Evolutionary conservation across 2,113 vertebrate species (phyloP).

Genomic region (Strix aluco): DNA sequence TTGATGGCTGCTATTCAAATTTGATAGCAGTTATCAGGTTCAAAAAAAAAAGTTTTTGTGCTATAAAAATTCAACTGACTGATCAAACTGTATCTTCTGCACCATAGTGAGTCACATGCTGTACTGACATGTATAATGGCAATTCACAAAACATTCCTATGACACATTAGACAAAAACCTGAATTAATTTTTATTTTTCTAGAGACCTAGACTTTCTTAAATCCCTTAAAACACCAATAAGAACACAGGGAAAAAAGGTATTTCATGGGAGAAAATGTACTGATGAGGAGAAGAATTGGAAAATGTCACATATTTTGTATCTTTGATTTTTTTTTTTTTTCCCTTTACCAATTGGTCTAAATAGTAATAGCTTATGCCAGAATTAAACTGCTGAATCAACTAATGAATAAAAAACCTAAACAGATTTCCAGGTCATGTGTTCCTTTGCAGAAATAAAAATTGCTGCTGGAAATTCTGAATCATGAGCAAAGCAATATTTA

Average conservation of each 20-base stretch:
- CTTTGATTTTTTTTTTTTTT: not conserved
- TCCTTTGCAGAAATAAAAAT: not conserved
- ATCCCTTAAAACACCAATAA: not conserved
- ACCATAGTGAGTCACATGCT: constrained; percentile 21
- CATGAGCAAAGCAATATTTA: constrained; percentile 2
- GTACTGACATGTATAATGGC: not conserved
- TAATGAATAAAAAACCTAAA: not conserved
- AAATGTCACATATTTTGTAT: not conserved
- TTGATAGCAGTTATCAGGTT: constrained; percentile 52
- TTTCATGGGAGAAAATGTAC: not conserved
- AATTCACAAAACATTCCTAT: constrained; percentile 36
- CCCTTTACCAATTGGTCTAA: not conserved
- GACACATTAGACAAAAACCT: not conserved
- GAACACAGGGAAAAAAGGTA: not conserved
- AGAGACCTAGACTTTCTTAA: not conserved
- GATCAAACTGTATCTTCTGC: constrained; percentile 39
- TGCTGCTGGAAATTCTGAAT: not conserved
- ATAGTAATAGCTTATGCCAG: not conserved
- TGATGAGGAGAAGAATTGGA: not conserved
- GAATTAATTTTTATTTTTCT: not conserved
- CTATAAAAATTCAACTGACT: constrained; percentile 67
- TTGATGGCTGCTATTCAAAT: constrained; percentile 68
- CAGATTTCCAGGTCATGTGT: not conserved
- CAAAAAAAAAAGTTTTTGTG: constrained; percentile 47
- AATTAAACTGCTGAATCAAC: not conserved